Conservation (phyloP, 2,113 vertebrate genomes). For the Anseranas semipalmata region DNA sequence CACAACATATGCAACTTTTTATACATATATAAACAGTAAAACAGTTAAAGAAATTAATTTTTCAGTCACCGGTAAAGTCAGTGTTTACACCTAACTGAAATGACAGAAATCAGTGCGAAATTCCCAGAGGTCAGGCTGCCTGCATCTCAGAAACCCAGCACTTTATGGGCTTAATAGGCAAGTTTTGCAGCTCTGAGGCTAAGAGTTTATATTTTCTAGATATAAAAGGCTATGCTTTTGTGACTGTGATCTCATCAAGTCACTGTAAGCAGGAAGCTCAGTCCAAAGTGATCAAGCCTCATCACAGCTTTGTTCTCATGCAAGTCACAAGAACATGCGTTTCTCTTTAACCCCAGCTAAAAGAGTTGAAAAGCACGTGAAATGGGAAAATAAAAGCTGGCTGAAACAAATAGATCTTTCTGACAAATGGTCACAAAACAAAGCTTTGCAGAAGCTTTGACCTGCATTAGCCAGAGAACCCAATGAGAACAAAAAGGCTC, state of each 20-base stretch:
- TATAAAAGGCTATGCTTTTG: neutral
- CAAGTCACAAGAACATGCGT: neutral
- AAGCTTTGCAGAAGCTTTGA: neutral
- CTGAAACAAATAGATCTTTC: neutral
- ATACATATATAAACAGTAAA: neutral
- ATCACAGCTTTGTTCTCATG: neutral
- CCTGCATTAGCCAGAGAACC: neutral
- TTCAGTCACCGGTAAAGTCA: neutral
- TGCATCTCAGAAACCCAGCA: neutral
- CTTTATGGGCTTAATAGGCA: accelerated
- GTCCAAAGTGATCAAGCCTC: neutral
- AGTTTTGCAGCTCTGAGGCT: neutral
- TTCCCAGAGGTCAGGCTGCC: neutral
- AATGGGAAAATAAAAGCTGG: neutral
- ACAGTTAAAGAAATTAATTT: neutral
- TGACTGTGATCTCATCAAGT: neutral
- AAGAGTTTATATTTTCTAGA: neutral
- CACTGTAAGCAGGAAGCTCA: neutral
- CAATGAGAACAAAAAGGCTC: neutral
- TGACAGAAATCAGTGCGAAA: neutral
- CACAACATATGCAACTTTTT: accelerated
- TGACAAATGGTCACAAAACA: neutral
- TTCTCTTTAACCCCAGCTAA: neutral
- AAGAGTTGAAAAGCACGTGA: neutral
- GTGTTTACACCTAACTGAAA: neutral